Percentiles rank a stretch among this genome's conserved stretches.
Conservation (phyloP, 2,888 invertebrate genomes). For the Amblyjoppa fuscipennis region DNA sequence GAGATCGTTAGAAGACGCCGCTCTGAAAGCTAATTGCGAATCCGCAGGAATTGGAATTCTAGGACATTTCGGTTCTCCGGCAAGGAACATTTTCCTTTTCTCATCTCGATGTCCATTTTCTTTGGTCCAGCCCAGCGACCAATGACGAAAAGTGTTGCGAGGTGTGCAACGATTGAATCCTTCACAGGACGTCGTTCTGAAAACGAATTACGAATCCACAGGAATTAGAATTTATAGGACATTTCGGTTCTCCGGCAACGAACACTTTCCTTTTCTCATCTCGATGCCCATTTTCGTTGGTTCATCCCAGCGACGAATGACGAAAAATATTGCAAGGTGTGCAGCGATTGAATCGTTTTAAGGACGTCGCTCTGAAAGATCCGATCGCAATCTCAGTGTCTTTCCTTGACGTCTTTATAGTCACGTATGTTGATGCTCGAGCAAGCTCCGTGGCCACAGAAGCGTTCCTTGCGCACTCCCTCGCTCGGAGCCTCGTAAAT, state of each 20-base stretch:
- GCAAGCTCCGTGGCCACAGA: slow-evolving; percentile 5
- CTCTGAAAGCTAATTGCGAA: slow-evolving; percentile 43
- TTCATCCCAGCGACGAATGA: background rate
- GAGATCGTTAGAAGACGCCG: slow-evolving; percentile 14
- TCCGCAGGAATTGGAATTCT: slow-evolving; percentile 44
- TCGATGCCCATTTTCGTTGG: background rate
- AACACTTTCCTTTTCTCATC: background rate
- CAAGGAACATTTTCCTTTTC: background rate
- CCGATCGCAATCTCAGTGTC: slow-evolving; percentile 43
- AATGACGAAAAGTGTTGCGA: background rate
- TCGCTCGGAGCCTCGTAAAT: slow-evolving; percentile 57
- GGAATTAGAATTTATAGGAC: too few species aligned
- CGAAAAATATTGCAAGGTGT: background rate
- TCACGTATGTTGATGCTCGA: slow-evolving; percentile 31
- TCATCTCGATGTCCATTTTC: too few species aligned
- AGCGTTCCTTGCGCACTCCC: slow-evolving; percentile 7
- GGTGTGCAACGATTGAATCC: slow-evolving; percentile 19
- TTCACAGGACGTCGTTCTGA: too few species aligned
- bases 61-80: background rate
- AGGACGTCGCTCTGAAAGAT: slow-evolving; percentile 9
- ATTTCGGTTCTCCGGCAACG: too few species aligned
- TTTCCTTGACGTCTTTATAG: slow-evolving; percentile 45
- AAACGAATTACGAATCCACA: too few species aligned
- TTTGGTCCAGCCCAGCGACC: background rate
- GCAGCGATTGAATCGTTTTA: background rate